Percentiles rank a stretch among this genome's conserved stretches.
Conservation (phyloP, 92 coral and sea anemone species). For the Epizoanthus fatuus region DNA sequence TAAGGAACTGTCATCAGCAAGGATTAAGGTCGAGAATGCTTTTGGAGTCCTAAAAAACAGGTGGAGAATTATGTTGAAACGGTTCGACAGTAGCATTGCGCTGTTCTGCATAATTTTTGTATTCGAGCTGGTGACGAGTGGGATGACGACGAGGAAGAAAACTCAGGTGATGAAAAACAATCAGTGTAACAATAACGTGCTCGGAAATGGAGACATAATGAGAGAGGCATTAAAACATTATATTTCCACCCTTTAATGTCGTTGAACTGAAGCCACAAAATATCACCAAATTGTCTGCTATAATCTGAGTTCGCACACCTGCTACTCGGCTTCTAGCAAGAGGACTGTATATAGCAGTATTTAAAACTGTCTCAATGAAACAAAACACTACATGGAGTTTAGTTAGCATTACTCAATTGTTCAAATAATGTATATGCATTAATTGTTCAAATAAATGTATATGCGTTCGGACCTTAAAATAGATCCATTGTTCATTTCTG, state of each 20-base stretch:
- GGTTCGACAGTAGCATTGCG: slow-evolving; percentile 63
- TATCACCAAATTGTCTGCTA: slow-evolving; percentile 7
- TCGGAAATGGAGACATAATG: slow-evolving; percentile 53
- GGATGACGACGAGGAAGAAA: slow-evolving; percentile 36
- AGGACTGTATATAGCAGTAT: too few species aligned
- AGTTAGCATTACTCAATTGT: too few species aligned
- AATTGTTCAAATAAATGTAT: too few species aligned
- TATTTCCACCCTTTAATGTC: slow-evolving; percentile 15
- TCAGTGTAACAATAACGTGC: slow-evolving; percentile 15
- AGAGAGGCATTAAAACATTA: slow-evolving; percentile 31
- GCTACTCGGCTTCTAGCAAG: too few species aligned
- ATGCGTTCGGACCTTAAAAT: background rate
- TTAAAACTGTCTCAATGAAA: too few species aligned
- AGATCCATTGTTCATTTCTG: slow-evolving; percentile 4
- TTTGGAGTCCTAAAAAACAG: slow-evolving; percentile 54
- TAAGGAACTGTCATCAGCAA: slow-evolving; percentile 53
- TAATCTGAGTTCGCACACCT: too few species aligned
- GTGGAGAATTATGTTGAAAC: slow-evolving; percentile 58
- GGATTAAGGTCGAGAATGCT: slow-evolving; percentile 60
- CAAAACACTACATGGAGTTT: too few species aligned
- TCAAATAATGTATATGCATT: background rate
- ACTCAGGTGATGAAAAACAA: slow-evolving; percentile 9
- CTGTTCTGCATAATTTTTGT: slow-evolving; percentile 61
- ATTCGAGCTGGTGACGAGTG: slow-evolving; percentile 50
- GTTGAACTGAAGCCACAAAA: background rate